These are phyloP conservation scores for Caenorhabditis afra DNA, from an alignment of 2,888 invertebrate species.

Conservation along the genomic window DNA sequence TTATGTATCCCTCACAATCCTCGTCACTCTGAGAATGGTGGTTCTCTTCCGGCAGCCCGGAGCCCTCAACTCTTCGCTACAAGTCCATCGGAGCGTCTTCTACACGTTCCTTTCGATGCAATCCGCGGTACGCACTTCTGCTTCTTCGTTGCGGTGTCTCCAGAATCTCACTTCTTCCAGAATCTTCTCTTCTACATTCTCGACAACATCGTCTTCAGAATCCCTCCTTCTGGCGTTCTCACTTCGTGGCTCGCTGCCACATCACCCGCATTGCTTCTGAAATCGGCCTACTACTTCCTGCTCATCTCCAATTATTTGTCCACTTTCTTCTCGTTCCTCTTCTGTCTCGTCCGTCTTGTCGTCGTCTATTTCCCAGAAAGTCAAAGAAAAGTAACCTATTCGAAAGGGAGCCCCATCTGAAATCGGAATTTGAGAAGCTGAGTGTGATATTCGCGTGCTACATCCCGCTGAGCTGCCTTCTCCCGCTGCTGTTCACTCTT, in stretches of 20 bases:
- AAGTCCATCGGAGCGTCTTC: slow-evolving; percentile 31
- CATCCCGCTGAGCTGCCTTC: neutral
- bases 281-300: slow-evolving; percentile 12
- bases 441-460: neutral
- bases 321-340: slow-evolving; percentile 14
- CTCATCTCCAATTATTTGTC: slow-evolving; percentile 18
- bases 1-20: neutral
- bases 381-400: neutral
- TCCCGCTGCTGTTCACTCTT: slow-evolving; percentile 4
- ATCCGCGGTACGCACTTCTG: slow-evolving; percentile 7
- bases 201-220: slow-evolving; percentile 17
- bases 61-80: neutral
- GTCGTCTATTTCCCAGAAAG: slow-evolving; percentile 18
- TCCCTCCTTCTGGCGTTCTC: slow-evolving; percentile 7
- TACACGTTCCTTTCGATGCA: slow-evolving; percentile 39
- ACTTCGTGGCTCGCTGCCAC: slow-evolving; percentile 7
- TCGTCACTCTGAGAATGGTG: slow-evolving; percentile 1
- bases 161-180: neutral
- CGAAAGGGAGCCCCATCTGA: too few relatives aligned
- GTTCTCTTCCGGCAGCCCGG: neutral
- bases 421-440: too few relatives aligned
- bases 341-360: slow-evolving; percentile 1
- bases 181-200: slow-evolving; percentile 7
- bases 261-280: slow-evolving; percentile 1
- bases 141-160: too few relatives aligned